These are phyloP conservation scores for Andrena dorsata DNA, from an alignment of 2,888 invertebrate species.

Conservation along the genomic window DNA sequence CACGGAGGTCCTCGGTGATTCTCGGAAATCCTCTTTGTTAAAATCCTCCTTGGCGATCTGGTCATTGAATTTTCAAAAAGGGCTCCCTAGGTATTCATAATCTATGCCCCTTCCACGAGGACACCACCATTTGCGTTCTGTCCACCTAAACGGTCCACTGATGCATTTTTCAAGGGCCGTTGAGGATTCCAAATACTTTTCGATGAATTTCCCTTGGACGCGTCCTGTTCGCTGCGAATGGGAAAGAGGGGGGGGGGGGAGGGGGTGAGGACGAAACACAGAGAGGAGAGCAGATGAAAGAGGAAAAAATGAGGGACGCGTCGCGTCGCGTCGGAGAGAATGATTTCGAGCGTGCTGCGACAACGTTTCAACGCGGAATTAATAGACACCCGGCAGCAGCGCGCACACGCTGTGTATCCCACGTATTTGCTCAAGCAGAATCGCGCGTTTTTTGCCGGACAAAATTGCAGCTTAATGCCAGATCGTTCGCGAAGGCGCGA, in stretches of 20 bases:
- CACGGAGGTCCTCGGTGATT: too few species aligned
- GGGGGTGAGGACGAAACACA: too few species aligned
- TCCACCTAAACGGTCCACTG: neutral
- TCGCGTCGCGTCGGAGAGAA: neutral
- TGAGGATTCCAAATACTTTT: too few species aligned
- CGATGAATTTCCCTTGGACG: too few species aligned
- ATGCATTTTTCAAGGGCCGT: too few species aligned
- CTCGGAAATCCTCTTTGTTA: neutral
- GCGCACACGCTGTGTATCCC: neutral
- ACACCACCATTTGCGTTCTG: neutral
- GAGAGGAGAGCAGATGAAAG: neutral
- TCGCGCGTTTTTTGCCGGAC: constrained; percentile 35
- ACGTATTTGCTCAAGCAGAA: constrained; percentile 56
- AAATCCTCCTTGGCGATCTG: constrained; percentile 19
- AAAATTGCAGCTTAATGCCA: constrained; percentile 58
- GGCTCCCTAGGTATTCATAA: constrained; percentile 17
- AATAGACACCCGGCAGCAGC: constrained; percentile 34
- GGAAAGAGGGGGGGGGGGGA: too few species aligned
- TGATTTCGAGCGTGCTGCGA: constrained; percentile 12
- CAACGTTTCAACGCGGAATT: constrained; percentile 45
- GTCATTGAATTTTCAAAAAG: constrained; percentile 5
- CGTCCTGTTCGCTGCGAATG: too few species aligned
- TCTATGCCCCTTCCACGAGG: constrained; percentile 4
- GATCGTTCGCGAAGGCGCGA: constrained; percentile 47
- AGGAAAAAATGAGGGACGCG: neutral